A percentile compares a stretch with the other conserved stretches of the same genome.
phyloP scores from a whole-genome alignment of 2,797 vertebrate genomes.

The Paratrypauchen microcephalus region DNA sequence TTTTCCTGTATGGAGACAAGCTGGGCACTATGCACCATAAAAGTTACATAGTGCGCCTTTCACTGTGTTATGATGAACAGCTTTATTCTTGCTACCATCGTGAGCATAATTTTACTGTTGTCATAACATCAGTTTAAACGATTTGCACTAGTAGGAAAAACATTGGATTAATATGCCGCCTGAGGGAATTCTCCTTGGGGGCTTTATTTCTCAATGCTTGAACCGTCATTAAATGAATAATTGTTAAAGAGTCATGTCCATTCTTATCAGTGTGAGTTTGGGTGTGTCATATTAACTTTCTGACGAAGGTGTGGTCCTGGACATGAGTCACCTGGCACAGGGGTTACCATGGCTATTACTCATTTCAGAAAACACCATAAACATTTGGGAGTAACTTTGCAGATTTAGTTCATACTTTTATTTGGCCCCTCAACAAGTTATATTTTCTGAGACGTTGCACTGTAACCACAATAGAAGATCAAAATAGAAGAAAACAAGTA shows the following conservation, averaged over 20 bases:
- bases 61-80: neutral
- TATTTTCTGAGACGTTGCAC: neutral
- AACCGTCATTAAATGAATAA: neutral
- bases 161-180: neutral
- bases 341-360: slow-evolving; percentile 43
- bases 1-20: too few relatives aligned
- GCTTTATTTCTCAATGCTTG: slow-evolving; percentile 7
- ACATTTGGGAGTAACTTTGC: neutral
- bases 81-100: neutral
- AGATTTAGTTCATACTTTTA: neutral
- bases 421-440: neutral
- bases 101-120: neutral
- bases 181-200: neutral
- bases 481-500: too few relatives aligned
- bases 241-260: slow-evolving; percentile 14
- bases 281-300: slow-evolving; percentile 27
- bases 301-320: slow-evolving; percentile 52
- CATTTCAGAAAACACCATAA: slow-evolving; percentile 47
- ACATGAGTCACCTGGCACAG: slow-evolving; percentile 55
- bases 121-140: neutral
- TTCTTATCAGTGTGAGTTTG: slow-evolving; percentile 26
- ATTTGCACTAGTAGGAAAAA: neutral
- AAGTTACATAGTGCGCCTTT: neutral
- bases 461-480: neutral
- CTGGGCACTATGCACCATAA: too few relatives aligned